Percentiles rank a stretch among this genome's conserved stretches.
These are phyloP conservation scores for Procambarus clarkii DNA, from an alignment of 1,140 invertebrate species.

Conservation along the genomic window DNA sequence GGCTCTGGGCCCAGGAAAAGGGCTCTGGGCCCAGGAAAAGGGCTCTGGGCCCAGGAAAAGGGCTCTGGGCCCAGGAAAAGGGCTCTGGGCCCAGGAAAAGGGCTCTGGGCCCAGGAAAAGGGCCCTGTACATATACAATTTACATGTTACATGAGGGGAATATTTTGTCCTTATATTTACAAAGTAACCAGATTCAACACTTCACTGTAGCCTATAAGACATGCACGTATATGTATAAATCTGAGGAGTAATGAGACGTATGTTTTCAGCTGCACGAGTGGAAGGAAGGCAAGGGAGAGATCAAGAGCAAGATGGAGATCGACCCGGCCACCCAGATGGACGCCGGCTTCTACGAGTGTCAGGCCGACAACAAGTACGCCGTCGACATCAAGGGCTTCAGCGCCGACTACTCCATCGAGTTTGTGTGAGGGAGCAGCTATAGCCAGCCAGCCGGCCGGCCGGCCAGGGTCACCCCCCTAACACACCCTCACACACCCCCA, in stretches of 20 bases:
- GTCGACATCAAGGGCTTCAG: constrained; percentile 63
- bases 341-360: constrained; percentile 65
- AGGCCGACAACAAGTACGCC: constrained; percentile 63
- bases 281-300: constrained; percentile 32
- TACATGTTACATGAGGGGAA: no score
- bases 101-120: no score
- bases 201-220: no score
- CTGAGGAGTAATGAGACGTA: neutral
- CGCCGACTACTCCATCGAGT: constrained; percentile 51
- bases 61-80: no score
- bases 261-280: constrained; percentile 53
- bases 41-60: no score
- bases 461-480: neutral
- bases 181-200: no score
- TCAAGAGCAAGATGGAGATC: constrained; percentile 66
- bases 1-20: no score
- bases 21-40: no score
- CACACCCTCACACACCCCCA: neutral
- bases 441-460: neutral
- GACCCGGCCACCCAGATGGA: constrained; percentile 64
- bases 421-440: constrained; percentile 23
- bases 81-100: no score
- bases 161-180: no score
- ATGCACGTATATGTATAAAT: no score
- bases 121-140: no score